phyloP scores from a whole-genome alignment of 2,113 vertebrate species.

The Abramis brama region DNA sequence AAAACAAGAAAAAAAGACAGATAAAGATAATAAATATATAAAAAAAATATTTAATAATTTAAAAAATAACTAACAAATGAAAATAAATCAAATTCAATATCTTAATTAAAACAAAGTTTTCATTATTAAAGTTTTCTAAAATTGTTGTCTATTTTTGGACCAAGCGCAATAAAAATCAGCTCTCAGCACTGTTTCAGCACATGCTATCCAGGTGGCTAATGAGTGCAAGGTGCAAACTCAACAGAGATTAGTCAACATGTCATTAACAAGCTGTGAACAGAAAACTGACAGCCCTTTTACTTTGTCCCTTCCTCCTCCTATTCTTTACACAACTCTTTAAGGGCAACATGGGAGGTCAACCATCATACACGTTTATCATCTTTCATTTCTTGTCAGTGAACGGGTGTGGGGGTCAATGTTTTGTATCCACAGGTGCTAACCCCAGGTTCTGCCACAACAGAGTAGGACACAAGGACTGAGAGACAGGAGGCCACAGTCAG shows the following conservation, averaged over 20 bases:
- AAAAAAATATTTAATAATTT: not conserved
- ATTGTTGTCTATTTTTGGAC: not conserved
- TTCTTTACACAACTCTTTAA: not conserved
- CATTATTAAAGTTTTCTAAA: not conserved
- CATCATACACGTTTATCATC: conserved; percentile 41
- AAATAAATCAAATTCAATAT: not conserved
- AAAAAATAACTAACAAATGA: not conserved
- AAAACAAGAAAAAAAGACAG: not conserved
- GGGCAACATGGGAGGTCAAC: conserved; percentile 34
- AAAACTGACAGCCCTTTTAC: conserved; percentile 45
- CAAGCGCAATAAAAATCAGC: not conserved
- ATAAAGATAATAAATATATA: not conserved
- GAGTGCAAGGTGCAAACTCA: conserved; percentile 53
- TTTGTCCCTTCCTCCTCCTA: conserved; percentile 8
- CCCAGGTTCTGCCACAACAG: conserved; percentile 37
- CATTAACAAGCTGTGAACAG: conserved; percentile 49
- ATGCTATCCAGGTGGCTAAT: conserved; percentile 55
- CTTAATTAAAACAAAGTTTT: not conserved
- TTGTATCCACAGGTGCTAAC: conserved; percentile 56
- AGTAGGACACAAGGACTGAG: conserved; percentile 14
- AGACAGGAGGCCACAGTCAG: conserved; percentile 35
- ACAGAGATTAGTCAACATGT: conserved; percentile 53
- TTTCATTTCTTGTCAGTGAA: conserved; percentile 23
- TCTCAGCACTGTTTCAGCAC: conserved; percentile 9
- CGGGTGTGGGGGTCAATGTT: conserved; percentile 27